Evolutionary conservation across 2,888 invertebrate genomes (phyloP).

Genomic region (Sarcophaga subvicina): DNA sequence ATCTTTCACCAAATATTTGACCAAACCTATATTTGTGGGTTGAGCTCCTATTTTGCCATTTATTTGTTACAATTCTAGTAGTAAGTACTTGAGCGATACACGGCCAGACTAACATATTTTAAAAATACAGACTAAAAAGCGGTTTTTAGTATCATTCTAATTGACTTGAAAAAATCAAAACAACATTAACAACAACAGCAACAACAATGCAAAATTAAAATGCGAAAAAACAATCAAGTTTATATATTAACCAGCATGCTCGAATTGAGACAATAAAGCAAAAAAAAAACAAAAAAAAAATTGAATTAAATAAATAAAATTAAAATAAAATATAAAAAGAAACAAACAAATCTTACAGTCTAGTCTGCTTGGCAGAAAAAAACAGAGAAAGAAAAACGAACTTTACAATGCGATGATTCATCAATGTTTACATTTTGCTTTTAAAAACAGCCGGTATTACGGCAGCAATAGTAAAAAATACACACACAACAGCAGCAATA

Average conservation of each 20-base stretch:
- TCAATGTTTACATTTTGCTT: constrained; percentile 67
- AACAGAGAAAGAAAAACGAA: neutral
- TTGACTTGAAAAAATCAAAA: constrained; percentile 59
- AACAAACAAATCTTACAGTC: constrained; percentile 38
- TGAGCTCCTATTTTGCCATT: constrained; percentile 13
- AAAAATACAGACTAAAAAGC: constrained; percentile 1
- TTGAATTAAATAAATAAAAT: neutral
- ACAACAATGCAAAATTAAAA: constrained; percentile 2
- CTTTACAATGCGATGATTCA: constrained; percentile 58
- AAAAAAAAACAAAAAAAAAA: constrained; percentile 19
- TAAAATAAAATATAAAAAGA: neutral
- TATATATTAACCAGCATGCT: constrained; percentile 37
- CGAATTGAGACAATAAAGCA: constrained; percentile 4
- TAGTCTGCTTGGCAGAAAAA: constrained; percentile 18
- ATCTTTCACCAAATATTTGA: constrained; percentile 54
- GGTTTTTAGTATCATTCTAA: constrained; percentile 62
- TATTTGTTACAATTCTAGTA: neutral
- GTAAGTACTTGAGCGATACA: neutral
- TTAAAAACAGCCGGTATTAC: constrained; percentile 64
- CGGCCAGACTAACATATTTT: constrained; percentile 1
- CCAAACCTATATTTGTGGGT: constrained; percentile 35
- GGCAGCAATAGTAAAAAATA: constrained; percentile 23
- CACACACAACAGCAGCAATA: constrained; percentile 8
- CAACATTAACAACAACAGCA: constrained; percentile 30
- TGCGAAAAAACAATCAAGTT: constrained; percentile 53